These are phyloP conservation scores for Cephus pygmeus DNA, from an alignment of 2,888 invertebrate genomes.

Conservation along the genomic window DNA sequence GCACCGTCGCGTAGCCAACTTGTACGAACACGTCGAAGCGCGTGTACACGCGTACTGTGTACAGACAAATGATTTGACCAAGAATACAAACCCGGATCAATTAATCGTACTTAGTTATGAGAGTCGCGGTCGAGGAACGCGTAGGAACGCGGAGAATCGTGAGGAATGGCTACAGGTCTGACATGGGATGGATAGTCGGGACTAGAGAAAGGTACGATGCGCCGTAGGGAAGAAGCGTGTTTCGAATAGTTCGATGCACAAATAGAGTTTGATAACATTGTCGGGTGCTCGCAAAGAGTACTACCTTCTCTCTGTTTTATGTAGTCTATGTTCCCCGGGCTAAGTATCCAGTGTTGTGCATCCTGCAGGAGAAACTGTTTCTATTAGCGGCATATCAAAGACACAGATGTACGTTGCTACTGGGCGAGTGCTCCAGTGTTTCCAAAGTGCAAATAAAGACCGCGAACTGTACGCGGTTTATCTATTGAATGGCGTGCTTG, in stretches of 20 bases:
- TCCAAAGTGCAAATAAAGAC: constrained; percentile 19
- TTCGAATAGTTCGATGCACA: not conserved
- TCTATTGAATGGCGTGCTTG: not conserved
- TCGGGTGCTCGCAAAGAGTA: not conserved
- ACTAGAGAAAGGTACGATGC: not conserved
- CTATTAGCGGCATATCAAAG: constrained; percentile 56
- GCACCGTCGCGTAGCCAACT: not conserved
- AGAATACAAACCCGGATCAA: not conserved
- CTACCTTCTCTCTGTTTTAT: not conserved
- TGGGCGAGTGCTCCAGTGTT: constrained; percentile 1
- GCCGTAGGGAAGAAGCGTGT: not conserved
- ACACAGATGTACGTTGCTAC: constrained; percentile 29
- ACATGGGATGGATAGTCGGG: not conserved
- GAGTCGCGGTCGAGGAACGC: not conserved
- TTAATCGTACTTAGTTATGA: not conserved
- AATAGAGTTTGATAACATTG: not conserved
- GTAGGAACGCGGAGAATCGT: not conserved
- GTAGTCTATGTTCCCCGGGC: not conserved
- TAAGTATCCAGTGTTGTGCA: constrained; percentile 2
- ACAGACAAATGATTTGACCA: not conserved
- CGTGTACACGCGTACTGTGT: not conserved
- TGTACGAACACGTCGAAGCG: not conserved
- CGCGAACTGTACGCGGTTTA: not conserved
- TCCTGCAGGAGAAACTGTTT: constrained; percentile 43
- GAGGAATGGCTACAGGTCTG: not conserved